phyloP scores from a whole-genome alignment of 2,888 invertebrate species.

The Cylindroiulus punctatus region DNA sequence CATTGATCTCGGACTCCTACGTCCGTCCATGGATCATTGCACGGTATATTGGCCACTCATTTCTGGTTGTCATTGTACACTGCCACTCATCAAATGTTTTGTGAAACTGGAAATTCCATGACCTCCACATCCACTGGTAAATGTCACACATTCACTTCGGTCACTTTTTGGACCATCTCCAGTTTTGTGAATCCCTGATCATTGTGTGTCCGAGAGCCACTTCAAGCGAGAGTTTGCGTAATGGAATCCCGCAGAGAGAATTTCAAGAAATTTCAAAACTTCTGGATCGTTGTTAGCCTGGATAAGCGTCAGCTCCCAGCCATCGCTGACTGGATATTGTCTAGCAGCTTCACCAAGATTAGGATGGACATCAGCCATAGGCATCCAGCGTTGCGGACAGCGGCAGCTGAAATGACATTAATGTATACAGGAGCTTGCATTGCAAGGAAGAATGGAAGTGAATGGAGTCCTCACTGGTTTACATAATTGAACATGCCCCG shows the following conservation, averaged over 20 bases:
- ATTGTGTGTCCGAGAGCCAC: not conserved
- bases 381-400: not conserved
- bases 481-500: not conserved
- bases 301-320: slow-evolving; percentile 13
- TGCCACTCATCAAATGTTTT: no score
- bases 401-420: slow-evolving; percentile 22
- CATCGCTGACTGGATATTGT: slow-evolving; percentile 14
- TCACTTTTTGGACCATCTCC: not conserved
- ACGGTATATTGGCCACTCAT: not conserved
- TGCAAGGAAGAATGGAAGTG: no score
- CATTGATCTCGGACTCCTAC: not conserved
- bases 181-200: not conserved
- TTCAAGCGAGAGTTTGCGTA: not conserved
- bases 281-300: not conserved
- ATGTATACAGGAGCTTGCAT: not conserved
- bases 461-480: no score
- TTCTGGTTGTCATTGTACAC: no score
- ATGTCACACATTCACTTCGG: not conserved
- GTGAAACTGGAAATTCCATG: not conserved
- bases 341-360: not conserved
- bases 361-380: not conserved
- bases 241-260: not conserved
- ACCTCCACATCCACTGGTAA: not conserved
- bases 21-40: not conserved
- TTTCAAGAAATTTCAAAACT: slow-evolving; percentile 21